These are phyloP conservation scores for Nicator chloris DNA, from an alignment of 2,113 vertebrate genomes.

Conservation along the genomic window DNA sequence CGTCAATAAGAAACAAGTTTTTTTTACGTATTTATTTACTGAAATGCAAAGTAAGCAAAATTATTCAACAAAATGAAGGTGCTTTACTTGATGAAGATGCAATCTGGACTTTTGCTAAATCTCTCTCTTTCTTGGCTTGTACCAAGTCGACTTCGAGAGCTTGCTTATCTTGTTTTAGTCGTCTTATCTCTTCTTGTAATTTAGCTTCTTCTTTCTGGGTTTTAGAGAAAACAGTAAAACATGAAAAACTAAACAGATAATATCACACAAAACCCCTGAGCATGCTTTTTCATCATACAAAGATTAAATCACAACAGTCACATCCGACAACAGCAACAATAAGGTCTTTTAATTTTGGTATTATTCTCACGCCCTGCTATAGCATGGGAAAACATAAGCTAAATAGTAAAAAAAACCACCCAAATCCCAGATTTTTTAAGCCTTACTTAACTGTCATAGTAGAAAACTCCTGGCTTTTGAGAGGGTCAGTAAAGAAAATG, in stretches of 20 bases:
- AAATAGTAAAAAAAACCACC: not conserved
- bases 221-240: not conserved
- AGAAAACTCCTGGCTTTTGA: not conserved
- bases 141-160: conserved; percentile 84
- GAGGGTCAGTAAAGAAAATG: not conserved
- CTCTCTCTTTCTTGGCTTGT: conserved; percentile 82
- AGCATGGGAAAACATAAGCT: not conserved
- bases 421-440: not conserved
- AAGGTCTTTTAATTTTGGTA: not conserved
- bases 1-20: not conserved
- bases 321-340: not conserved
- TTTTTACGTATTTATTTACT: not conserved
- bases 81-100: conserved; percentile 75
- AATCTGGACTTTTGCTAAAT: conserved; percentile 76
- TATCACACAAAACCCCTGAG: not conserved
- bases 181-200: conserved; percentile 77
- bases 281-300: not conserved
- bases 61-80: not conserved
- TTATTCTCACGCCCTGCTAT: not conserved
- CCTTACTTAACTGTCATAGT: not conserved
- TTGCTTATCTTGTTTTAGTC: conserved; percentile 86
- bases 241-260: not conserved
- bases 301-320: not conserved
- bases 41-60: not conserved
- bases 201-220: conserved; percentile 79